Conservation (phyloP, 2,888 invertebrate genomes). For the Cerceris rybyensis region DNA sequence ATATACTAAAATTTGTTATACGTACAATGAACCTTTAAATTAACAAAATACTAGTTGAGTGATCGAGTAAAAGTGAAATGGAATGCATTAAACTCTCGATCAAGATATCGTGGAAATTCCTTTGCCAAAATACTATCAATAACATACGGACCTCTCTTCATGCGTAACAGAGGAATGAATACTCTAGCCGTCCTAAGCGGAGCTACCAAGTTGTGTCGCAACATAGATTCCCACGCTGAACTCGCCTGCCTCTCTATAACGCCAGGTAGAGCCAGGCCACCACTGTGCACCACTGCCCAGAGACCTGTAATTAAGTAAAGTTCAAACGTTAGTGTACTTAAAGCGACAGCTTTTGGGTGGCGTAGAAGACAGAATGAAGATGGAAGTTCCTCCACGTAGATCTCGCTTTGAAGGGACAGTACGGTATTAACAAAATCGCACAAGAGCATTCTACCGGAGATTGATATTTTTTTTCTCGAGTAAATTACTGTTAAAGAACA, state of each 20-base stretch:
- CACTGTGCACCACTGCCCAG: constrained; percentile 93
- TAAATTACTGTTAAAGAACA: too few relatives aligned
- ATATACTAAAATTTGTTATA: too few relatives aligned
- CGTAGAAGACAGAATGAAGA: constrained; percentile 23
- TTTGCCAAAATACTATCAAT: neutral
- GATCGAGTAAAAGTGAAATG: too few relatives aligned
- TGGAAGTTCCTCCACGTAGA: constrained; percentile 32
- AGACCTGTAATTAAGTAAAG: constrained; percentile 84
- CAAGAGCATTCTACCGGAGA: too few relatives aligned
- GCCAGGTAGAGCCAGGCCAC: constrained; percentile 89
- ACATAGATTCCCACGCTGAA: constrained; percentile 87
- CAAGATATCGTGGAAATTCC: neutral
- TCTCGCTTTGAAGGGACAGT: neutral
- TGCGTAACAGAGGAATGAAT: constrained; percentile 88
- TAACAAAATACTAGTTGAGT: too few relatives aligned
- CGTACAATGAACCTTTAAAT: too few relatives aligned
- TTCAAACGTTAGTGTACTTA: constrained; percentile 43
- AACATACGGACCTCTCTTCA: constrained; percentile 78
- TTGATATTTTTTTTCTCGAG: too few relatives aligned
- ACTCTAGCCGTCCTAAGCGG: constrained; percentile 89
- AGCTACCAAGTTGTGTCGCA: constrained; percentile 88
- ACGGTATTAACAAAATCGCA: neutral
- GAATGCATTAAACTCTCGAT: neutral
- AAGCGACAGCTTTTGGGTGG: constrained; percentile 31
- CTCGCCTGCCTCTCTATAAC: constrained; percentile 87